Conservation (phyloP, 64 coral and sea anemone genomes). For the Dendrophyllia cribrosa region DNA sequence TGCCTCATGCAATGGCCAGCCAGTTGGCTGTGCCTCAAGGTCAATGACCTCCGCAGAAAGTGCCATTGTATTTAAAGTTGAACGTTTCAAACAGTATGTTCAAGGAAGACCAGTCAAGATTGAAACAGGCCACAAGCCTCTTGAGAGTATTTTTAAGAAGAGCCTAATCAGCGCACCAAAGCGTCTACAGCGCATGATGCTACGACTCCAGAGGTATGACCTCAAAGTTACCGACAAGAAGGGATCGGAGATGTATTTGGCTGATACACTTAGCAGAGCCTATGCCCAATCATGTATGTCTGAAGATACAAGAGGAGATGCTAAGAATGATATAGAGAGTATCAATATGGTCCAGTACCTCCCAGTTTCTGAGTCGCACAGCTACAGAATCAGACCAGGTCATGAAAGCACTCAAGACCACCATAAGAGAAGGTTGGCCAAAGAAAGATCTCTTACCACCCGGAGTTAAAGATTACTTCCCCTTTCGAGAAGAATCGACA, state of each 20-base stretch:
- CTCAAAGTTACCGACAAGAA: constrained; percentile 53
- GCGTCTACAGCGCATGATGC: constrained; percentile 58
- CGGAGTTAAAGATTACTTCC: too few relatives aligned
- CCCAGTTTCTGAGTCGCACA: constrained; percentile 2
- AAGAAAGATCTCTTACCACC: too few relatives aligned
- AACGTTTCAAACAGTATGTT: constrained; percentile 52
- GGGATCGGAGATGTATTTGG: constrained; percentile 61
- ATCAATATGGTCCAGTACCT: constrained; percentile 50
- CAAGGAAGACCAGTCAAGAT: constrained; percentile 37
- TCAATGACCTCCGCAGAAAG: constrained; percentile 36
- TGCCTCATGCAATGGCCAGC: constrained; percentile 67
- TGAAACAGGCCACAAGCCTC: constrained; percentile 62
- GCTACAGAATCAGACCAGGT: too few relatives aligned
- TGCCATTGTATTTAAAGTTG: constrained; percentile 34
- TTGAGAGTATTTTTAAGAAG: constrained; percentile 69
- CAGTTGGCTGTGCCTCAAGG: constrained; percentile 37
- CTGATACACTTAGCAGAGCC: constrained; percentile 59
- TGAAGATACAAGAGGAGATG: constrained; percentile 21
- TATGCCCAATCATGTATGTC: neutral
- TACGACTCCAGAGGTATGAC: constrained; percentile 63
- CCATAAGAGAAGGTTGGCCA: too few relatives aligned
- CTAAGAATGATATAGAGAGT: constrained; percentile 5
- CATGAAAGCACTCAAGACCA: too few relatives aligned
- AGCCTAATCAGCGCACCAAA: constrained; percentile 55
- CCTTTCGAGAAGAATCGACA: too few relatives aligned